Base-by-base conservation (phyloP, 2,113 vertebrate species). In the Oncorhynchus keta region DNA sequence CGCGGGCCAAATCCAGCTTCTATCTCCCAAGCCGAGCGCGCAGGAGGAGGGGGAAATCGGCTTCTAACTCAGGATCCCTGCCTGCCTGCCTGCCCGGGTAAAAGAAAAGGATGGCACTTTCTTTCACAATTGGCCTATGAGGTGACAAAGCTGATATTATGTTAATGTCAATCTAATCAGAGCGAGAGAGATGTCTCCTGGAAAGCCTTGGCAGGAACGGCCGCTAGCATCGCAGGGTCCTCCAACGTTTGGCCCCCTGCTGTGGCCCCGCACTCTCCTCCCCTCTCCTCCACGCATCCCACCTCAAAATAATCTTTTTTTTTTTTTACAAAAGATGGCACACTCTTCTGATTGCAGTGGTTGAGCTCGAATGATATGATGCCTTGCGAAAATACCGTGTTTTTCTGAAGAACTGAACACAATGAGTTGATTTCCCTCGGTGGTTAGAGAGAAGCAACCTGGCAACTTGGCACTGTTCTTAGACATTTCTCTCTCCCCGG, bases 1-100 rank as follows among this genome's bases (percentile, higher is more conserved):
- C 70, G 82, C 64, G 80, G 89, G 91, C 92, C 92, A 94, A 94
- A 95, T 95, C 92, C 93, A 94, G 93, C 92, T 93, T 95, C 92
- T 91, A 94, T 94, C 87, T 88, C 83, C 81, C 81, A 82, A 91
- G 88, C 81, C 75, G 86, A 85, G 86, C 82, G 79, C 77, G 76
- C 78, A 70, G 79, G 81, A 57, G 71, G 49, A 67, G 26, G 64
- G 64, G 7, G n/a, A 83, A 89, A 90, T 83, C 81, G 32, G 87
- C 85, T 85, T 88, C 87, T 74, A 84, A 85, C 84, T 86, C 80
- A 83, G 86, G 80, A 83, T 45, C 39, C 39, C 9, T 79, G 86
- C 75, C 30, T 73, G 86, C 74, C 30, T 73, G 70, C 78, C 88
- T 86, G 80, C 84, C 74, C 81, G 74, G 76, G 81, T 77, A 87